These are phyloP conservation scores for Drosophila suzukii DNA, from an alignment of 1,140 invertebrate genomes.

Conservation along the genomic window DNA sequence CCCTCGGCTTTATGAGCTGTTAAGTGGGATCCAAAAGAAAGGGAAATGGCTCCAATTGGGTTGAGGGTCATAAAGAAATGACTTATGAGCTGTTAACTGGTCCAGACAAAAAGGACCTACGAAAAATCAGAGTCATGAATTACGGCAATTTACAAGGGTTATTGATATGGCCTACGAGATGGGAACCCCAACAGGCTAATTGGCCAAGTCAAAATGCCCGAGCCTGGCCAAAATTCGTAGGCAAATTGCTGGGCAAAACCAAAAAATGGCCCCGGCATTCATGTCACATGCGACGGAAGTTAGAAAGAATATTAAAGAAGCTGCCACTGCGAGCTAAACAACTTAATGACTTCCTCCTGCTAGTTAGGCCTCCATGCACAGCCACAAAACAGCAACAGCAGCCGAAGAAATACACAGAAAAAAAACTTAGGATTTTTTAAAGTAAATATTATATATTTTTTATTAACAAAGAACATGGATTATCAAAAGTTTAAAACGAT, in stretches of 20 bases:
- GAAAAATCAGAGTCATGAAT: slow-evolving; percentile 22
- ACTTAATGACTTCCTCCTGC: slow-evolving; percentile 81
- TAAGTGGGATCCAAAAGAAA: slow-evolving; percentile 30
- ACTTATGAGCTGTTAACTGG: slow-evolving; percentile 61
- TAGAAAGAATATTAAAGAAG: slow-evolving; percentile 41
- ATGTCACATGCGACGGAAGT: slow-evolving; percentile 47
- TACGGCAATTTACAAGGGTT: slow-evolving; percentile 36
- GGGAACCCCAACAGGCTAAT: slow-evolving; percentile 14
- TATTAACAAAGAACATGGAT: background rate
- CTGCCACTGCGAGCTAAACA: slow-evolving; percentile 62
- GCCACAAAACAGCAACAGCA: slow-evolving; percentile 27
- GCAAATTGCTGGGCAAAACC: slow-evolving; percentile 26
- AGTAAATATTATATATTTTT: background rate
- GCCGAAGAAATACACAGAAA: slow-evolving; percentile 6
- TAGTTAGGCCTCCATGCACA: slow-evolving; percentile 64
- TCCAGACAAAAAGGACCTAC: slow-evolving; percentile 28
- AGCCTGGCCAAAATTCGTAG: slow-evolving; percentile 6
- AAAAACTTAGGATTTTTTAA: background rate
- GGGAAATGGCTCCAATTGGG: slow-evolving; percentile 12
- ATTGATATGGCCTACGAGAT: slow-evolving; percentile 27
- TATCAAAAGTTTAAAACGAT: background rate
- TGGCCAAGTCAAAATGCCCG: slow-evolving; percentile 16
- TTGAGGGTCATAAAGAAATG: slow-evolving; percentile 46
- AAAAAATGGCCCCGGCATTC: slow-evolving; percentile 20
- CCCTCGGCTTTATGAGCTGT: slow-evolving; percentile 52